Base-by-base conservation (phyloP, 2,888 invertebrate species). In the Xanthostigma xanthostigma region DNA sequence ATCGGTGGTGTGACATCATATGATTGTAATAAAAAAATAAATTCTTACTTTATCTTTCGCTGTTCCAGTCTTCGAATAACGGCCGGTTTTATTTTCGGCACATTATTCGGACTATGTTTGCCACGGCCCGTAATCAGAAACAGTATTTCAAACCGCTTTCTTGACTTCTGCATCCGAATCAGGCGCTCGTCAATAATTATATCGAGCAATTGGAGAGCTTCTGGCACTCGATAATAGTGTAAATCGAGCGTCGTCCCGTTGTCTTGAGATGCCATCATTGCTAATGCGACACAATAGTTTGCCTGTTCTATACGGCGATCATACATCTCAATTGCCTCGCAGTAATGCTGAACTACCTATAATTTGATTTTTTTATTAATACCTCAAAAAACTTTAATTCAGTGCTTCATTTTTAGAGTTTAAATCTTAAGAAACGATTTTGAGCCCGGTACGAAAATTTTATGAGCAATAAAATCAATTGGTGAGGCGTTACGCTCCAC, bases 121-220 rank as follows among this genome's bases (percentile, higher is more conserved):
- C 92, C 92, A 39, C 85, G 68, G 0, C 92, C 92, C 0, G 91
- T 91, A 45, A 92, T 83, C 11, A 92, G 74, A 56, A 72, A 79
- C 33, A 81, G 58, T 0, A 46, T 37, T 34, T 53, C 51, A 9
- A 48, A 40, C n/a, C 44, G n/a, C 55, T 60, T 68, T 53, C 56
- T 64, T 58, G 58, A 64, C 56, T 56, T 62, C 17, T 62, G 63
- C 38, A 85, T 58, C 36, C 70, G 65, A 12, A 70, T 67, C 2
- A 84, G 78, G 54, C 81, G 79, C 3, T 70, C 66, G 58, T 85
- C 84, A 0, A 87, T 60, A 59, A 84, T 87, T 8, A 83, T 57
- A 54, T 86, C 84, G 11, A 87, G 57, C 0, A 79, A 72, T 44
- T 76, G 73, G 14, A 79, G 64, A 0, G 91, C 91, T 63, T 91